Conservation (phyloP, 2,888 invertebrate species). For the Acronicta alni region DNA sequence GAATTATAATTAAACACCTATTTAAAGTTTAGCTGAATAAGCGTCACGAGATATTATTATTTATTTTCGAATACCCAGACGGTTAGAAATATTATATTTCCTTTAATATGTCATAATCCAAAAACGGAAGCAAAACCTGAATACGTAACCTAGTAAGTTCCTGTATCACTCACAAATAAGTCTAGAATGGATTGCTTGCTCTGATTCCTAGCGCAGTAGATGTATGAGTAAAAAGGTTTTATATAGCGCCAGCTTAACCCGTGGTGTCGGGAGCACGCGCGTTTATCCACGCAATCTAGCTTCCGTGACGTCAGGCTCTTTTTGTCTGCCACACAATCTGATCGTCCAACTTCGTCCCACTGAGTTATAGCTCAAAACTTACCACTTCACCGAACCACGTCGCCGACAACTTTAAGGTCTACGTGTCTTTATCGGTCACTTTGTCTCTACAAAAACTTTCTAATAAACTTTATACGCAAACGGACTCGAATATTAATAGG, state of each 20-base stretch:
- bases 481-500: slow-evolving; percentile 37
- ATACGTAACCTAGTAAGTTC: not conserved
- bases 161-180: slow-evolving; percentile 13
- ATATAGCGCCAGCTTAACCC: slow-evolving; percentile 65
- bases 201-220: slow-evolving; percentile 29
- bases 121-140: too few species aligned
- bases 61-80: too few species aligned
- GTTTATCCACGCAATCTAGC: slow-evolving; percentile 76
- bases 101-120: too few species aligned
- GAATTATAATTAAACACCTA: too few species aligned
- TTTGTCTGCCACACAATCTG: slow-evolving; percentile 76
- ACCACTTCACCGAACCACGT: slow-evolving; percentile 67
- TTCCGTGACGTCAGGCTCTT: slow-evolving; percentile 72
- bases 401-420: slow-evolving; percentile 67
- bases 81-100: too few species aligned
- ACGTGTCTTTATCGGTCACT: slow-evolving; percentile 68
- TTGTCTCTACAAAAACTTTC: slow-evolving; percentile 58
- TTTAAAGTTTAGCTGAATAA: too few species aligned
- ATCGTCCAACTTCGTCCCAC: slow-evolving; percentile 73
- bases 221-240: slow-evolving; percentile 45
- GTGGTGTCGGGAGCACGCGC: slow-evolving; percentile 67
- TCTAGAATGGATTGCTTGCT: slow-evolving; percentile 30
- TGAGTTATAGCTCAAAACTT: slow-evolving; percentile 79
- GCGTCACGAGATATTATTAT: too few species aligned
- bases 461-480: slow-evolving; percentile 43